Percentiles rank a stretch among this genome's conserved stretches.
Conservation (phyloP, 2,797 vertebrate genomes). For the Phrynocephalus forsythii region DNA sequence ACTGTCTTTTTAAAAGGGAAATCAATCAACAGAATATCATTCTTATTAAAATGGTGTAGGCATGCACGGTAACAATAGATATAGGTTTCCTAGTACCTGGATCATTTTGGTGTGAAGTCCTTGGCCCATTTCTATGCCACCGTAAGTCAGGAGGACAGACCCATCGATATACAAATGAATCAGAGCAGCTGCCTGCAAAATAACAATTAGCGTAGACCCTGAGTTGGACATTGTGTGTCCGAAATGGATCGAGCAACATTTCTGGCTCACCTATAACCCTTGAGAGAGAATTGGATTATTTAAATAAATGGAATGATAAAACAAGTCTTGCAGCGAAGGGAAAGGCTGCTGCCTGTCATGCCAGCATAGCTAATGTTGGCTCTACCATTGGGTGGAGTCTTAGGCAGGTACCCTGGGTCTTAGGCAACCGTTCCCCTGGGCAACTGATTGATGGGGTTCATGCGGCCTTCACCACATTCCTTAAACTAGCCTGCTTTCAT, state of each 20-base stretch:
- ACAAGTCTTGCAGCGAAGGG: no score
- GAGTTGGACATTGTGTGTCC: neutral
- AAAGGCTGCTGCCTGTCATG: neutral
- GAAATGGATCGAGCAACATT: neutral
- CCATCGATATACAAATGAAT: conserved; percentile 82
- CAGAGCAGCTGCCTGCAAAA: conserved; percentile 75
- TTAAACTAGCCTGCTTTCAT: neutral
- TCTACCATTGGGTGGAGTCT: neutral
- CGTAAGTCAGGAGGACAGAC: conserved; percentile 79
- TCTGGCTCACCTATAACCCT: neutral
- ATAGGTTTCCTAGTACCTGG: conserved; percentile 71
- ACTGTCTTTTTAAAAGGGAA: neutral
- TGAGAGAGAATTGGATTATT: neutral
- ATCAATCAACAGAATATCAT: conserved; percentile 7
- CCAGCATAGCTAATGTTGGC: neutral
- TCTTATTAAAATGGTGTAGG: neutral
- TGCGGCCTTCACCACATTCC: no score
- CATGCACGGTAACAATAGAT: neutral
- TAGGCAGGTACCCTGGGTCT: neutral
- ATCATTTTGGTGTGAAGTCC: conserved; percentile 83
- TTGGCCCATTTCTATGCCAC: conserved; percentile 81
- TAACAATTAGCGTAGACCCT: neutral
- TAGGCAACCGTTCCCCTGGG: neutral
- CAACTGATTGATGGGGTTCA: neutral
- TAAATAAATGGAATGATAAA: neutral